Base-by-base conservation (phyloP, 1,140 invertebrate species). In the Helicoverpa zea region DNA sequence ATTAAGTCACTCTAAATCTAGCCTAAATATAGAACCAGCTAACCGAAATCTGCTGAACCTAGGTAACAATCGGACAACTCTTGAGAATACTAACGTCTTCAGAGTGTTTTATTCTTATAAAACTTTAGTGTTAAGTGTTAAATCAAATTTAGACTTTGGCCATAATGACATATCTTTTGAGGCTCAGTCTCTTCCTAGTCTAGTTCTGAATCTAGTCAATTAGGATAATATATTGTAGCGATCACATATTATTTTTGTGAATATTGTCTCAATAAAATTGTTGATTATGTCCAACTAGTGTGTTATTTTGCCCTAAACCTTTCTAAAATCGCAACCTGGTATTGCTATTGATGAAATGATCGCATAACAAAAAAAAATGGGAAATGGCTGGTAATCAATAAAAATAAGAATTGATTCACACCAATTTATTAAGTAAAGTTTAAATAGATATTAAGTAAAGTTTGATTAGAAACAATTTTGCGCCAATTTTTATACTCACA, bases 241-340 rank as follows among this genome's bases (percentile, higher is more conserved):
- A 75, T 74, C 68, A 75, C 81, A 85, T 81, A 80, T 84, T 92
- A 91, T 90, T 92, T 92, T 92, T 87, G 88, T 88, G 85, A 88
- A 85, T 80, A 84, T 86, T 89, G 74, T 88, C 86, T 58, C 80
- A 91, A 90, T 90, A 87, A 90, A 81, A 84, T 82, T 88, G 84
- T 90, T 89, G 81, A 81, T 88, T 88, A 86, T 83, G 80, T 82
- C 83, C 83, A 82, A 72, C 80, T 23, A 10, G 68, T 80, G 76
- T 88, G 84, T 86, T 85, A 76, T 83, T 23, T 23, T 23, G 23
- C 23, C 0, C 23, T 23, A 23, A 23, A 23, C 23, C 23, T 23
- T 23, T 23, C 23, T 23, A 23, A 23, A 23, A 23, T 23, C 23
- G 2, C 0, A 23, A 23, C n/a, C n/a, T n/a, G n/a, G n/a, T n/a